phyloP scores from a whole-genome alignment of 2,797 vertebrate species.

The Sebastes hopkinsi region DNA sequence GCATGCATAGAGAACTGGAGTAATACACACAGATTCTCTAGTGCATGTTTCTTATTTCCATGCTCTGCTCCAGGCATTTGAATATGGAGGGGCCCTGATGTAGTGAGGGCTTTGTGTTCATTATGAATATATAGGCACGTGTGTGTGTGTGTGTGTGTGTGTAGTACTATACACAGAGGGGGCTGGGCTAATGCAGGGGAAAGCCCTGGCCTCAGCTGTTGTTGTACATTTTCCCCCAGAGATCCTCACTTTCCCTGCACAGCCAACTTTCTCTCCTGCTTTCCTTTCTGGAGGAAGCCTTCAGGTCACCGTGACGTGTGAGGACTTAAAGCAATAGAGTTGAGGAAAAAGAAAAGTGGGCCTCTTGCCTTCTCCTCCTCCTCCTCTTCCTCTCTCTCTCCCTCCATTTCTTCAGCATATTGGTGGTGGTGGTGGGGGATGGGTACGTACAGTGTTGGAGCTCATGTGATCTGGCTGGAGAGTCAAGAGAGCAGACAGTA shows the following conservation, averaged over 20 bases:
- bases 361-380: constrained; percentile 47
- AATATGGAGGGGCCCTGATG: constrained; percentile 56
- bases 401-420: constrained; percentile 40
- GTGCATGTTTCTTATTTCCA: constrained; percentile 55
- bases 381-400: constrained; percentile 9
- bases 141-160: constrained; percentile 33
- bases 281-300: constrained; percentile 50
- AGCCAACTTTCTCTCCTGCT: constrained; percentile 37
- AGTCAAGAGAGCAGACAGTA: constrained; percentile 41
- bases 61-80: constrained; percentile 52
- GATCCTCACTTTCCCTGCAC: constrained; percentile 49
- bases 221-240: constrained; percentile 57
- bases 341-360: constrained; percentile 44
- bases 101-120: constrained; percentile 68
- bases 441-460: constrained; percentile 66
- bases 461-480: constrained; percentile 65
- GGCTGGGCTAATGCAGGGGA: constrained; percentile 57
- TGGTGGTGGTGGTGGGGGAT: constrained; percentile 51
- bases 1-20: neutral
- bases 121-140: constrained; percentile 55
- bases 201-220: constrained; percentile 77
- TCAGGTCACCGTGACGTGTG: constrained; percentile 38
- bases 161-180: constrained; percentile 56
- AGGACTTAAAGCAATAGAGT: constrained; percentile 23
- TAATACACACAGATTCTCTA: neutral